Evolutionary conservation across 2,888 invertebrate species (phyloP).

Genomic region (Epistrophe eligans): DNA sequence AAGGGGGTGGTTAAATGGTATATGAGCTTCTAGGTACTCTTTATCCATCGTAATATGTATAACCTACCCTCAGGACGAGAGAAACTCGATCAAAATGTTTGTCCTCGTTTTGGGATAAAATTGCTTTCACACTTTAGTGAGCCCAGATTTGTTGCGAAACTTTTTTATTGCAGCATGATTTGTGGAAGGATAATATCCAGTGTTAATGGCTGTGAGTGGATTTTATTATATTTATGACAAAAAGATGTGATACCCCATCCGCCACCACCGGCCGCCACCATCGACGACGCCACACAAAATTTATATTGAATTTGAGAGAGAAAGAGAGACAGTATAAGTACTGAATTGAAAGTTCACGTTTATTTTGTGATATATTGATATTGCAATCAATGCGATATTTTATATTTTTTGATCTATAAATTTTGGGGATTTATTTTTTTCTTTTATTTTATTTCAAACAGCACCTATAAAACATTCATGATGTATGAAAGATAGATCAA

Average conservation of each 20-base stretch:
- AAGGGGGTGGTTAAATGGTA: constrained; percentile 12
- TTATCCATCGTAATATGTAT: background rate
- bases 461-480: too few species aligned
- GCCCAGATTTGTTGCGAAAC: constrained; percentile 64
- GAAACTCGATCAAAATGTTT: constrained; percentile 56
- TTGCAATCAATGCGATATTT: constrained; percentile 38
- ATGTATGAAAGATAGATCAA: too few species aligned
- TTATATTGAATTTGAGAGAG: constrained; percentile 24
- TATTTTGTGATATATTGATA: constrained; percentile 54
- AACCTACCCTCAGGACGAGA: constrained; percentile 8
- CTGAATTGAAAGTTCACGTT: constrained; percentile 45
- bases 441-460: background rate
- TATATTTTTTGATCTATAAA: background rate
- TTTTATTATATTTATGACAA: constrained; percentile 75
- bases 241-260: constrained; percentile 50
- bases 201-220: constrained; percentile 75
- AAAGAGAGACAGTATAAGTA: background rate
- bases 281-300: background rate
- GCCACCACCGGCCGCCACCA: background rate
- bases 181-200: constrained; percentile 76
- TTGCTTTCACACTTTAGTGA: constrained; percentile 71
- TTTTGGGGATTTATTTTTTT: background rate
- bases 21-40: constrained; percentile 9
- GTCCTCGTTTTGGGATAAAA: constrained; percentile 41
- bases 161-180: constrained; percentile 73